Evolutionary conservation across 2,888 invertebrate species (phyloP), one percentile per base, ranked within the genome.

Genomic region (Eupelmus urozonus): DNA sequence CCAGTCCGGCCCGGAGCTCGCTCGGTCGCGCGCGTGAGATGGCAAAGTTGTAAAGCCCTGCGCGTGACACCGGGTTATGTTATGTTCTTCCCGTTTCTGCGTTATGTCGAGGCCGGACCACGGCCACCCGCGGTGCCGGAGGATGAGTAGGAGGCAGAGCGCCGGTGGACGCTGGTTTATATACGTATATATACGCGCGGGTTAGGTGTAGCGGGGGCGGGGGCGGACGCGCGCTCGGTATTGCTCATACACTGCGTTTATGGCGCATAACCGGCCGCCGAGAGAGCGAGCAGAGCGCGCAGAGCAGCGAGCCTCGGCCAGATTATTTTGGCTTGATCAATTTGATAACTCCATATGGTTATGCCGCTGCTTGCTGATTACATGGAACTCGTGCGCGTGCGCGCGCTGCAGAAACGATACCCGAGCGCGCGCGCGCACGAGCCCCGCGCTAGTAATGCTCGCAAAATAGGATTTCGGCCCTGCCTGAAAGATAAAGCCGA

Each of bases 271-370:
- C 88, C 86, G 86, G 85, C 82, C 85, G 84, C n/a, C n/a, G n/a
- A n/a, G n/a, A n/a, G n/a, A n/a, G n/a, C n/a, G n/a, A n/a, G n/a
- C 59, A 65, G 29, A 27, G 34, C 45, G 25, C 23, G 20, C 1
- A n/a, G 51, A 51, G 81, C 86, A 85, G 9, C 34, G 25, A 34
- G 65, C 70, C 86, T 85, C 84, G 86, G 85, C 85, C 86, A 88
- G 89, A 89, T 89, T 89, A 90, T 89, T 89, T 90, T 87, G 85
- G 87, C 87, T 87, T 89, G 89, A 89, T 90, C 89, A 89, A 88
- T 89, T 89, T 89, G 89, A 89, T 90, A 89, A 89, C 88, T 88
- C 85, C 84, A 84, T 83, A 84, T 83, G 82, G 87, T 87, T 87
- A 88, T 85, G 83, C 82, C 82, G 83, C 84, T n/a, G n/a, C 82